Base-by-base conservation (phyloP, 2,113 vertebrate genomes). In the Toxotes chatareus region DNA sequence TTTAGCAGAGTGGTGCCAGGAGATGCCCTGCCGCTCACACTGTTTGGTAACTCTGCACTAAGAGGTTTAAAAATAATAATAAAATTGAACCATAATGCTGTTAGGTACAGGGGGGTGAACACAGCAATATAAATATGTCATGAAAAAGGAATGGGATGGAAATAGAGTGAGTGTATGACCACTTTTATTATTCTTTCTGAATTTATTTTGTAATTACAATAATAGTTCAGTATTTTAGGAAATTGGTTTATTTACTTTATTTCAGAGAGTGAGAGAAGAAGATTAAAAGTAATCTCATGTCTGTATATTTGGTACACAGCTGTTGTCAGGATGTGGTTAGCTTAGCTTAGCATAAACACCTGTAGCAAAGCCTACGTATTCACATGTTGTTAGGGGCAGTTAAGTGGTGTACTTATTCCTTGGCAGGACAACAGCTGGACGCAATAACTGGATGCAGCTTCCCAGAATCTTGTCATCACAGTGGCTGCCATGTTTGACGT, bases 41-140 rank as follows among this genome's bases (percentile, higher is more conserved):
- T 31, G 40, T 19, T 46, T 63, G 38, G 40, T 40, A 56, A 56
- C 65, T 16, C 55, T 61, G 57, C 61, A 63, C 40, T 55, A 23
- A 71, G 73, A 63, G 73, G 21, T 82, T 85, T 80, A 49, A 53
- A 79, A 72, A 51, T 65, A 63, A 27, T 85, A 36, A 78, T 61
- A 11, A 69, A 75, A 79, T 53, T 7, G 53, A 82, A 76, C 14
- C 32, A 67, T 47, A 36, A 76, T 19, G 62, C 71, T 84, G 76
- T 79, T 53, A 19, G 42, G 40, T 44, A 21, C 42, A 68, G 5
- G 17, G 60, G 16, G 16, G 36, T 19, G 49, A 60, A 51, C 16
- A 63, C 36, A 67, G 59, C 57, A 23, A 66, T 27, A 34, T 13
- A n/a, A 53, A 67, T 8, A 57, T 11, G 14, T 36, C 10, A 11